Base-by-base conservation (phyloP, 2,113 vertebrate species). In the Nycticorax nycticorax region DNA sequence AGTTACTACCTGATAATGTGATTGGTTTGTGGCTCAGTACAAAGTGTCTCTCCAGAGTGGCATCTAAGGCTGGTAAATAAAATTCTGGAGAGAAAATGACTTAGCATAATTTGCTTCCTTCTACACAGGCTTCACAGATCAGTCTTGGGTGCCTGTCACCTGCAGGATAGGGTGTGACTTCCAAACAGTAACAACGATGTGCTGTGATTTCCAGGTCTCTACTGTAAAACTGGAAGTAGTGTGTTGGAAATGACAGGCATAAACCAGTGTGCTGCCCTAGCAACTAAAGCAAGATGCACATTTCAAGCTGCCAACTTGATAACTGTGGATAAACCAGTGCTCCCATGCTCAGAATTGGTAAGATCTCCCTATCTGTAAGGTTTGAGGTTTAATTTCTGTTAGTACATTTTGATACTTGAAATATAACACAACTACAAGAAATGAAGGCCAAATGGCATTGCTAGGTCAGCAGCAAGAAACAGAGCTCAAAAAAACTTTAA, bases 21-120 rank as follows among this genome's bases (percentile, higher is more conserved):
- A 89, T 77, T 94, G 92, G 95, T 75, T 95, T 45, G 39, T 64
- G 90, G 78, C 48, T 96, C 86, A 91, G 81, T 87, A 76, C 48
- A 92, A 92, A 52, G 28, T 21, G 35, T 57, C 24, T 68, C 66
- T 67, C 47, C 59, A 67, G 26, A 92, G 16, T 39, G 75, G 32
- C 41, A 73, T 88, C 69, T 86, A 93, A 96, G 75, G 57, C 43
- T 92, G 55, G 37, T 88, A 77, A 96, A 80, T 24, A 79, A 85
- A 90, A 78, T 85, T 86, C 47, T 30, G 30, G 47, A 66, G 32
- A 63, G 9, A 81, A 85, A 72, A 66, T 55, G 52, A 41, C 33
- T 67, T 73, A 85, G 37, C 53, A 73, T 19, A 10, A 15, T 57
- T 81, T 23, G 52, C 14, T 8, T 80, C 56, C 30, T 47, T 33